Base-by-base conservation (phyloP, 2,797 vertebrate species). In the Schizothorax lantsangensis region DNA sequence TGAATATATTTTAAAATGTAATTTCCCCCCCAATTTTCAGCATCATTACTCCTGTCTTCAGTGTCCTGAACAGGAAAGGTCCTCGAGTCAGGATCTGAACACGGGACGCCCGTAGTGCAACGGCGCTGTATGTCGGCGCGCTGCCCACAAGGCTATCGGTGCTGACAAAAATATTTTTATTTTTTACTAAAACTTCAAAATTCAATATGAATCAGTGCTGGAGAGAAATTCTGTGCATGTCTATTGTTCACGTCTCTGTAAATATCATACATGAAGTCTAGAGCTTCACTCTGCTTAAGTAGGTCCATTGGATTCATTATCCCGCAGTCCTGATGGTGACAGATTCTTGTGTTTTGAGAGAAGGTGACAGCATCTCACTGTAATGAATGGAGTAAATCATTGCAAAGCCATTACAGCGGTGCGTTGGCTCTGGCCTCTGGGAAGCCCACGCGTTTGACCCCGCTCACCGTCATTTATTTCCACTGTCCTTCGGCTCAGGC, bases 301-400 rank as follows among this genome's bases (percentile, higher is more conserved):
- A 36, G 14, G 85, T 87, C 85, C 33, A 84, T 64, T 74, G 62
- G 71, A 87, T 90, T 84, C 79, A 91, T 92, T 88, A 75, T 36
- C 9, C 47, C 49, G 72, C 80, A 83, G 87, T 43, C 36, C 49
- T 57, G 47, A 45, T 71, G 47, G 36, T 26, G 84, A 88, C 62
- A 78, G 85, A 88, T 88, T 82, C 19, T 75, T 71, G 54, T 77
- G 43, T 68, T 80, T 40, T 73, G 54, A 38, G 83, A 87, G 84
- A 77, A 79, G 84, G 83, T 78, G 74, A 84, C 88, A 88, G 68
- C 77, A 43, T 77, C 84, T 66, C 47, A 11, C n/a, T 57, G 66
- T 90, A 84, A 88, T 88, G 71, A 84, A 52, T 52, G 33, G 66
- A 84, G 89, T 84, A 88, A 82, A 88, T 89, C 89, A 80, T 47